These are phyloP conservation scores for Punctoribates punctum DNA, from an alignment of 2,888 invertebrate species.

Conservation along the genomic window DNA sequence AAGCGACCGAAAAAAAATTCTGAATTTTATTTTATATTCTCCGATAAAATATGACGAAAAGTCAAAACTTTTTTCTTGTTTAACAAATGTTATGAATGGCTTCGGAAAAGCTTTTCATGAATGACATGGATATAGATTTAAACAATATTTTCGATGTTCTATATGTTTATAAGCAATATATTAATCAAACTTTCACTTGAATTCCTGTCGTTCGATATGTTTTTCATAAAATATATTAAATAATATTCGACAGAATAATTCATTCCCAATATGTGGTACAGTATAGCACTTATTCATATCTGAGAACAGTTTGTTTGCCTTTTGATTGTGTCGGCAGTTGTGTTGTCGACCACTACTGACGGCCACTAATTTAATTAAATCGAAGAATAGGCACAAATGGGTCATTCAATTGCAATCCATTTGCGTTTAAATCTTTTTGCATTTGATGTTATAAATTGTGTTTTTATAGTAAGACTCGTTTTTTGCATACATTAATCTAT, in stretches of 20 bases:
- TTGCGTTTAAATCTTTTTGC: neutral
- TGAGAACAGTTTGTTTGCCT: neutral
- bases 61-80: too few relatives aligned
- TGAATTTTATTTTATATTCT: too few relatives aligned
- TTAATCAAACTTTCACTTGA: slow-evolving; percentile 10
- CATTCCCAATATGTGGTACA: slow-evolving; percentile 9
- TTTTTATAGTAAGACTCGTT: neutral
- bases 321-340: neutral
- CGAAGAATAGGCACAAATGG: neutral
- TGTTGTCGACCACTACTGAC: slow-evolving; percentile 3
- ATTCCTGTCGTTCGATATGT: neutral
- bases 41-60: too few relatives aligned
- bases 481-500: slow-evolving; percentile 24
- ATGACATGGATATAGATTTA: neutral
- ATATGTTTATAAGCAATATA: neutral
- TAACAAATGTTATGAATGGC: neutral
- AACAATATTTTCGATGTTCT: slow-evolving; percentile 7
- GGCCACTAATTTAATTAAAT: slow-evolving; percentile 13
- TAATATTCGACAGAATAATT: slow-evolving; percentile 5
- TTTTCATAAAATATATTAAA: slow-evolving; percentile 11
- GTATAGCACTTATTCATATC: neutral
- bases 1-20: too few relatives aligned
- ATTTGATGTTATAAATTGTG: neutral
- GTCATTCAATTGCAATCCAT: neutral
- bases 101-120: neutral